Percentiles rank a stretch among this genome's conserved stretches.
These are phyloP conservation scores for Chrysocyon brachyurus DNA, from an alignment of 2,797 vertebrate species.

Conservation along the genomic window DNA sequence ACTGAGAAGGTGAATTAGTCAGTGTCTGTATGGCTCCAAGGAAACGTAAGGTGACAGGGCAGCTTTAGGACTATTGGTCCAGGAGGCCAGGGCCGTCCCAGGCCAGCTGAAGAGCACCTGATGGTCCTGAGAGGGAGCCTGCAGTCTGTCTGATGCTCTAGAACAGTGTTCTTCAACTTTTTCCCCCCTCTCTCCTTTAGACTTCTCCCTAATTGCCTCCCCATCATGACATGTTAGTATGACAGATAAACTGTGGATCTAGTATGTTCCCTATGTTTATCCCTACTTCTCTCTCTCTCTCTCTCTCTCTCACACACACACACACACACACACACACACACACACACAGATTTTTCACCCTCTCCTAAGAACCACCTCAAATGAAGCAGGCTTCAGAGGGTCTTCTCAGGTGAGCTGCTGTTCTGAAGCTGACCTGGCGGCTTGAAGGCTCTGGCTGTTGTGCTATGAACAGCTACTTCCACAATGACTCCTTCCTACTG, in stretches of 20 bases:
- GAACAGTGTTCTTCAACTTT: not conserved
- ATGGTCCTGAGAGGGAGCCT: not conserved
- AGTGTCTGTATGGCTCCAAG: conserved; percentile 63
- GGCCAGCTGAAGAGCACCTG: conserved; percentile 38
- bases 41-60: conserved; percentile 70
- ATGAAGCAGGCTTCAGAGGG: not conserved
- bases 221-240: not conserved
- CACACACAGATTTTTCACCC: not conserved
- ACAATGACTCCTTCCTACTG: not conserved
- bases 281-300: not conserved
- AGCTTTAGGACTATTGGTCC: conserved; percentile 22
- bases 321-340: no score
- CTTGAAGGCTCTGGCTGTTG: not conserved
- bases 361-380: not conserved
- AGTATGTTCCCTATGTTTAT: not conserved
- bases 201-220: not conserved
- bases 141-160: not conserved
- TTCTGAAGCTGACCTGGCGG: not conserved
- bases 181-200: not conserved
- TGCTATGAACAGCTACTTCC: not conserved
- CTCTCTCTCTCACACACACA: not conserved
- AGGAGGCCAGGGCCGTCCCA: conserved; percentile 69
- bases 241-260: not conserved
- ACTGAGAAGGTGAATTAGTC: conserved; percentile 71
- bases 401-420: not conserved